A percentile compares a stretch with the other conserved stretches of the same genome.
These are phyloP conservation scores for Trichonephila clavipes DNA, from an alignment of 1,140 invertebrate genomes.

Conservation along the genomic window DNA sequence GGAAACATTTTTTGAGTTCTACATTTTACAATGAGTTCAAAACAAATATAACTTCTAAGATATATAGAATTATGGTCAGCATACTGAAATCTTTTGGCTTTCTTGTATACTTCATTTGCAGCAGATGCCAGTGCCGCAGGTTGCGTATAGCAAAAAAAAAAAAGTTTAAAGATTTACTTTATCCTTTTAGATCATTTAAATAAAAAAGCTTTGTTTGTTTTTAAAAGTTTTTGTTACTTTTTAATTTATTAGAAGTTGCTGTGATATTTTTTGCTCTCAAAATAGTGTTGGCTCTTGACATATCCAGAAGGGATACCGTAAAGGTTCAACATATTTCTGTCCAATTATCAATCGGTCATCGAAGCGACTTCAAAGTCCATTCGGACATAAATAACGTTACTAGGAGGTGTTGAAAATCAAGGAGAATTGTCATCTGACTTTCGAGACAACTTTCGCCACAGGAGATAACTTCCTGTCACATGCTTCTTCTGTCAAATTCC, in stretches of 20 bases:
- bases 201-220: too few species aligned
- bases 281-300: background rate
- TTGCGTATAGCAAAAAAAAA: too few species aligned
- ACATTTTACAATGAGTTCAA: too few species aligned
- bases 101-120: slow-evolving; percentile 97
- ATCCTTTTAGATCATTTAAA: too few species aligned
- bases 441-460: background rate
- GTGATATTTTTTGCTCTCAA: background rate
- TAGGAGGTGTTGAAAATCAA: background rate
- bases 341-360: background rate
- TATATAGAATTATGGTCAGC: slow-evolving; percentile 95
- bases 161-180: too few species aligned
- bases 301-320: background rate
- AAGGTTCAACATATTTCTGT: background rate
- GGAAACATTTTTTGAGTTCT: slow-evolving; percentile 83
- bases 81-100: slow-evolving; percentile 95
- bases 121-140: slow-evolving; percentile 94
- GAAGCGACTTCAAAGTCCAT: too few species aligned
- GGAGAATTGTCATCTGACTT: background rate
- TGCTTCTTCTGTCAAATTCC: background rate
- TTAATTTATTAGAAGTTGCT: slow-evolving; percentile 79
- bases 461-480: background rate
- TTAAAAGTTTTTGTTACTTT: too few species aligned
- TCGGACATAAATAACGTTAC: background rate
- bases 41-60: slow-evolving; percentile 96